phyloP scores from a whole-genome alignment of 2,797 vertebrate species.

The Pipistrellus kuhlii region DNA sequence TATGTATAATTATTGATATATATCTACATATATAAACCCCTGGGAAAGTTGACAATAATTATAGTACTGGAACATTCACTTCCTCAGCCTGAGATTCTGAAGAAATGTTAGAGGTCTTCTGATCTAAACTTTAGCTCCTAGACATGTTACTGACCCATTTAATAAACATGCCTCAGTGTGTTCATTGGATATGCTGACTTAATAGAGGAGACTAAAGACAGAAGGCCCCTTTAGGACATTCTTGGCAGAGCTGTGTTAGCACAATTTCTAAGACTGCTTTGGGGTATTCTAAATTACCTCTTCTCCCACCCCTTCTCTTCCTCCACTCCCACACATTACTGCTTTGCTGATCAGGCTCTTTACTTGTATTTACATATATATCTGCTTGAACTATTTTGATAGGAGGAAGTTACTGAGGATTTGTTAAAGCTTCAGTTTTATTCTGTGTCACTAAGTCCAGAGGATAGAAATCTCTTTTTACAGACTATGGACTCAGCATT shows the following conservation, averaged over 20 bases:
- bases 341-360: not conserved
- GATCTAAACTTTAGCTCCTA: not conserved
- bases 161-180: not conserved
- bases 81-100: not conserved
- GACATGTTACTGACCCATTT: conserved; percentile 3
- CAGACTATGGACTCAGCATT: not conserved
- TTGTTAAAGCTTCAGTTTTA: conserved; percentile 63
- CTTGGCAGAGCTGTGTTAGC: not conserved
- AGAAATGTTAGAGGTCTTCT: not conserved
- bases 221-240: not conserved
- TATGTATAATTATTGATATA: not conserved
- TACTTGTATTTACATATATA: not conserved
- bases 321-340: not conserved
- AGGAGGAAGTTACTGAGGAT: not conserved
- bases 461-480: conserved; percentile 54
- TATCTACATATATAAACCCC: not conserved
- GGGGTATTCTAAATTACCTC: not conserved
- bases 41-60: not conserved
- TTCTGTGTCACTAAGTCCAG: conserved; percentile 49
- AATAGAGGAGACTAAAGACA: not conserved
- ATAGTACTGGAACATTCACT: not conserved
- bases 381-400: conserved; percentile 19
- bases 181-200: conserved; percentile 9
- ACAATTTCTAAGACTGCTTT: not conserved
- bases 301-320: not conserved